Evolutionary conservation across 2,113 vertebrate species (phyloP).

Genomic region (Geococcyx californianus): DNA sequence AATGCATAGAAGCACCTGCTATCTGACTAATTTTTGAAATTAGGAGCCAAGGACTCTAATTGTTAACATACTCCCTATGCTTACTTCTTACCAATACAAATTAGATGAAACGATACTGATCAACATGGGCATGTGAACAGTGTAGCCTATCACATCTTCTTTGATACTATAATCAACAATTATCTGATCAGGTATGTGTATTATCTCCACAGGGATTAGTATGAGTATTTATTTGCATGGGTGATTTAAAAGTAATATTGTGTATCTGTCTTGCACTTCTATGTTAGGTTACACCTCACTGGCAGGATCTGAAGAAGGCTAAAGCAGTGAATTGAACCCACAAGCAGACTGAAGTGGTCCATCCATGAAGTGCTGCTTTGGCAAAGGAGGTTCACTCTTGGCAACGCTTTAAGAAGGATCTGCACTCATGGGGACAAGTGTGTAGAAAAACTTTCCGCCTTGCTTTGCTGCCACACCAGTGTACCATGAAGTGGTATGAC

Average conservation of each 20-base stretch:
- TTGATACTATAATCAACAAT: background rate
- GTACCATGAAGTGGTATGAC: background rate
- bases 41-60: background rate
- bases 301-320: background rate
- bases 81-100: background rate
- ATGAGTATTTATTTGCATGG: background rate
- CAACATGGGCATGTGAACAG: background rate
- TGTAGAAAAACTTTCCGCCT: background rate
- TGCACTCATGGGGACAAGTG: background rate
- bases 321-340: background rate
- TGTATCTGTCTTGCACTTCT: background rate
- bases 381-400: background rate
- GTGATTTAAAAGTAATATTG: background rate
- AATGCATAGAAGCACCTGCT: background rate
- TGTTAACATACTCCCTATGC: background rate
- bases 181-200: slow-evolving; percentile 11
- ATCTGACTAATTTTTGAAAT: background rate
- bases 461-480: background rate
- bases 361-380: background rate
- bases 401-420: background rate
- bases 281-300: background rate
- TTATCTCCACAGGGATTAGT: background rate
- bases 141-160: background rate
- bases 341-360: background rate
- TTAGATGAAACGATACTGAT: slow-evolving; percentile 38